Evolutionary conservation across 2,113 vertebrate genomes (phyloP), one percentile per base, ranked within the genome.

Genomic region (Sula dactylatra): DNA sequence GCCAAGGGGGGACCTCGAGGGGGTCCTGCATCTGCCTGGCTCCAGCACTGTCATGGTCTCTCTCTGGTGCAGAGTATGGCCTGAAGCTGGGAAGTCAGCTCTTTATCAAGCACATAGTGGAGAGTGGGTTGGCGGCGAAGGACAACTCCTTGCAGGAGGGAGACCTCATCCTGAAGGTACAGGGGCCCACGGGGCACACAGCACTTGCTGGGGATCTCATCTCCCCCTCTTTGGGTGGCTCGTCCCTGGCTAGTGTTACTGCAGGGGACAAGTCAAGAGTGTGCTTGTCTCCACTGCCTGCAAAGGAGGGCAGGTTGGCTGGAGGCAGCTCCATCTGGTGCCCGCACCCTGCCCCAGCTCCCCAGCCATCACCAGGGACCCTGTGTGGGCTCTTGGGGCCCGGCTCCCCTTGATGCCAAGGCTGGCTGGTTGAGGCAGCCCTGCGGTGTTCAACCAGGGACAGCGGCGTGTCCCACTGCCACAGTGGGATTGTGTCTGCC

Each of bases 81-180:
- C 86, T 99, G 95, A 99, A 99, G 95, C 97, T 99, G 70, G 99
- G 99, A 17, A 99, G 99, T 96, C 99, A 99, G 98, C 99, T 99
- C 91, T 99, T 99, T 95, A 99, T 99, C 97, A 99, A 99, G 88
- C 99, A 99, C 97, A 99, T 99, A 96, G 98, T 99, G 4, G 98
- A 99, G 17, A 99, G 98, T 0, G 99, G 99, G 49, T 94, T 99
- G 89, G 99, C 99, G 0, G 98, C 99, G 2, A 98, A 97, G 94
- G 98, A 98, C 69, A 97, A 96, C 2, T 98, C 98, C 2, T 97
- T 99, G 73, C 99, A 99, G 83, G 99, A 99, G 64, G 99, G 99
- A 62, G 99, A 99, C 95, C 99, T 99, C 36, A 98, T 99, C n/a
- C 97, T 99, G 12, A 99, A 99, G 99, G 99, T 99, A 94, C 55